These are phyloP conservation scores for Chymomyza procnemis DNA, from an alignment of 2,888 invertebrate species.

Conservation along the genomic window DNA sequence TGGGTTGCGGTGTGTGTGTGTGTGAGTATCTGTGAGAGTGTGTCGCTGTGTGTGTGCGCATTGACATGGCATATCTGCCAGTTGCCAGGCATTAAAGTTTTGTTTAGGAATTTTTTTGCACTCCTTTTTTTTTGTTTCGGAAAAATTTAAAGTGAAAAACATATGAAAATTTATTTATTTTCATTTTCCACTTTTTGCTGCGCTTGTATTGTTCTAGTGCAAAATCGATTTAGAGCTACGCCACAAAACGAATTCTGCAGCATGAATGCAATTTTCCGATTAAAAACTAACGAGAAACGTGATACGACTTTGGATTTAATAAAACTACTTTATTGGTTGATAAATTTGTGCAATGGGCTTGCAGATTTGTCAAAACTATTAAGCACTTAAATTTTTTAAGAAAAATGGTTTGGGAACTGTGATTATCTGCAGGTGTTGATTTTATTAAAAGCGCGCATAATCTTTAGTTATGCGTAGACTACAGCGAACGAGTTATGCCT, in stretches of 20 bases:
- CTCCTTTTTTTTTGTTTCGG: background rate
- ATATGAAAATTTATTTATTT: too few species aligned
- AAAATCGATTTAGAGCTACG: too few species aligned
- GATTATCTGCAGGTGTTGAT: too few species aligned
- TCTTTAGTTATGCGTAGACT: too few species aligned
- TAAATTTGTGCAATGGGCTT: constrained; percentile 24
- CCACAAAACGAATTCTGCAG: background rate
- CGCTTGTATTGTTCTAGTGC: too few species aligned
- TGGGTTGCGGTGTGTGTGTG: background rate
- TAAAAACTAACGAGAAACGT: background rate
- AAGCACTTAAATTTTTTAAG: too few species aligned
- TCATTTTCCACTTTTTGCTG: too few species aligned
- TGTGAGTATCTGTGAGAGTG: too few species aligned
- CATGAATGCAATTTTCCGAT: background rate
- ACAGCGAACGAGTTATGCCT: too few species aligned
- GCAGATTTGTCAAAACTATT: too few species aligned
- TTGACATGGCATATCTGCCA: background rate
- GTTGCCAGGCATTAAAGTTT: background rate
- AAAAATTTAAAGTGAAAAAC: background rate
- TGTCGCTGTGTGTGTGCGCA: background rate
- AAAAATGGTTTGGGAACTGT: too few species aligned
- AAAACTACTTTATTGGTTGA: constrained; percentile 7
- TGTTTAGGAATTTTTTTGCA: background rate
- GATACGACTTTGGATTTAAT: background rate
- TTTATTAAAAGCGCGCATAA: too few species aligned